phyloP scores from a whole-genome alignment of 2,888 invertebrate genomes.

The Schizotus pectinicornis region DNA sequence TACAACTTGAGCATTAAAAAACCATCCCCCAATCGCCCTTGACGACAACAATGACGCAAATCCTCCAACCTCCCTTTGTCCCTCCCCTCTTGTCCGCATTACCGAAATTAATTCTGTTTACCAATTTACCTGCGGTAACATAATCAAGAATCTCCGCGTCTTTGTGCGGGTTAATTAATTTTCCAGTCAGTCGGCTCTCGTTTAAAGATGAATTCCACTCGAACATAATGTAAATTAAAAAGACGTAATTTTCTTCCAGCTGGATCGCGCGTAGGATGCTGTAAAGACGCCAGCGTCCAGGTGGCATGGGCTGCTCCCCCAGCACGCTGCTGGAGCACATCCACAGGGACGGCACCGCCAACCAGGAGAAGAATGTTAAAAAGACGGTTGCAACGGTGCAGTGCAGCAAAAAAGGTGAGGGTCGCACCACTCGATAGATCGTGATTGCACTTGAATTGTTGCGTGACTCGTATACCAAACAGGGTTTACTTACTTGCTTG shows the following conservation, averaged over 20 bases:
- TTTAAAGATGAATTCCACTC: neutral
- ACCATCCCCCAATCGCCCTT: no score
- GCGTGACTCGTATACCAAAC: conserved; percentile 2
- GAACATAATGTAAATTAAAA: neutral
- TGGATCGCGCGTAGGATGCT: conserved; percentile 11
- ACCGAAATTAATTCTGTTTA: conserved; percentile 1
- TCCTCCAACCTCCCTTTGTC: no score
- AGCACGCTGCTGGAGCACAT: conserved; percentile 69
- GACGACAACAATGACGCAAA: no score
- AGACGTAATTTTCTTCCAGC: neutral
- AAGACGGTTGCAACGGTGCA: conserved; percentile 31
- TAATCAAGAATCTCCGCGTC: conserved; percentile 1
- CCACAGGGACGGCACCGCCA: conserved; percentile 62
- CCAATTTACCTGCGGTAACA: neutral
- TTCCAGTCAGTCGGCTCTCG: neutral
- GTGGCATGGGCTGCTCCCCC: conserved; percentile 69
- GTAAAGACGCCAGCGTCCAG: conserved; percentile 32
- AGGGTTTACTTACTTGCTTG: neutral
- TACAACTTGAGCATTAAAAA: no score
- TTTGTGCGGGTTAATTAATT: conserved; percentile 5
- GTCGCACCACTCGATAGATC: conserved; percentile 5
- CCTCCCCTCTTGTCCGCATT: no score
- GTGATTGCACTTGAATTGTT: conserved; percentile 3
- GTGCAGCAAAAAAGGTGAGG: conserved; percentile 43
- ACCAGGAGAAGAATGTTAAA: conserved; percentile 46